Percentiles rank a stretch among this genome's conserved stretches.
phyloP scores from a whole-genome alignment of 2,797 vertebrate species.

The Melanitta fusca region DNA sequence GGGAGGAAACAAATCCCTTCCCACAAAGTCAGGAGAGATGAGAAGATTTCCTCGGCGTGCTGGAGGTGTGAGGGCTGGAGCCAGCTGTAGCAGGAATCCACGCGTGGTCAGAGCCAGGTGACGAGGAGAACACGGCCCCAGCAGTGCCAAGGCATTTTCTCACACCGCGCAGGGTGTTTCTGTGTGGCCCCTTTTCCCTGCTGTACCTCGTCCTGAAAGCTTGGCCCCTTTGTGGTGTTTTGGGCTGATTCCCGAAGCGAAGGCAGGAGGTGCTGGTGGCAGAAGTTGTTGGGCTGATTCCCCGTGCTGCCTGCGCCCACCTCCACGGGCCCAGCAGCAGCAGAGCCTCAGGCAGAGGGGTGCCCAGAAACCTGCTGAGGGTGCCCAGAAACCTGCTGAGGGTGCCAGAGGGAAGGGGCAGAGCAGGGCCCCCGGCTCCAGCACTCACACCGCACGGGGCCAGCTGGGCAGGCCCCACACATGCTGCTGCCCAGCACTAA shows the following conservation, averaged over 20 bases:
- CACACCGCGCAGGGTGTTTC: neutral
- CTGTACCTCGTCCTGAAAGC: neutral
- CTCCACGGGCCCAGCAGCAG: neutral
- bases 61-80: accelerated
- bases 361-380: neutral
- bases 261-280: neutral
- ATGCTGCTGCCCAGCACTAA: neutral
- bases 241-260: neutral
- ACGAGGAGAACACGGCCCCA: neutral
- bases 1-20: neutral
- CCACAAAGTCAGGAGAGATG: neutral
- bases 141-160: neutral
- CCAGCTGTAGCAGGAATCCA: neutral
- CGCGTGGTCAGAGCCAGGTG: neutral
- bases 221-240: neutral
- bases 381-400: neutral
- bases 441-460: accelerated
- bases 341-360: neutral
- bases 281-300: neutral
- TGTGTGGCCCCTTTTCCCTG: neutral
- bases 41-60: neutral
- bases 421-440: neutral
- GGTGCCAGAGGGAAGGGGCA: neutral
- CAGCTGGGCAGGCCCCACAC: neutral
- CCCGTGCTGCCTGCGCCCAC: neutral